Percentiles rank a stretch among this genome's conserved stretches.
These are phyloP conservation scores for Emys orbicularis DNA, from an alignment of 2,797 vertebrate genomes.

Conservation along the genomic window DNA sequence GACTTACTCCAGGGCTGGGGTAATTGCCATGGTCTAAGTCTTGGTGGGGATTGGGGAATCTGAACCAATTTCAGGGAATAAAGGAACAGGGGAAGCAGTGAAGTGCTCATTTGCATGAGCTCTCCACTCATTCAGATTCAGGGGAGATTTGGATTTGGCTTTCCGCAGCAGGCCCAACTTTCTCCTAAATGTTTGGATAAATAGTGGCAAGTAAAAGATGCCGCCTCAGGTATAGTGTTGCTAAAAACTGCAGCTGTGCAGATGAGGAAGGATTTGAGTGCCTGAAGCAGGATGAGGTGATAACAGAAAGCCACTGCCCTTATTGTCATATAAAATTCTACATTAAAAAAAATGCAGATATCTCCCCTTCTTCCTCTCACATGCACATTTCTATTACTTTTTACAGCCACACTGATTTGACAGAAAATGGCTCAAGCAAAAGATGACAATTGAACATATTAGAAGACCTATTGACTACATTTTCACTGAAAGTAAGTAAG, in stretches of 20 bases:
- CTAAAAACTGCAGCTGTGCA: rapidly evolving
- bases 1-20: background rate
- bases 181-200: background rate
- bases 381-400: rapidly evolving
- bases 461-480: rapidly evolving
- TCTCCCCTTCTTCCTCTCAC: background rate
- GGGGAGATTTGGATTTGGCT: background rate
- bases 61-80: background rate
- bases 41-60: background rate
- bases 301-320: background rate
- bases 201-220: background rate
- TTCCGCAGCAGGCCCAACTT: rapidly evolving
- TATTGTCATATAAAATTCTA: background rate
- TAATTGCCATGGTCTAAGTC: rapidly evolving
- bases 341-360: background rate
- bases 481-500: background rate
- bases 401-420: background rate
- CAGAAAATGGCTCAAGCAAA: background rate
- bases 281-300: background rate
- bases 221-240: background rate
- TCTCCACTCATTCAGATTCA: background rate
- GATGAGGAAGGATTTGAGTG: background rate
- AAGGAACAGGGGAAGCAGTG: background rate
- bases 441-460: background rate
- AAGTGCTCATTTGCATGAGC: background rate